Evolutionary conservation across 2,797 vertebrate genomes (phyloP).

Genomic region (Pseudochaenichthys georgianus): DNA sequence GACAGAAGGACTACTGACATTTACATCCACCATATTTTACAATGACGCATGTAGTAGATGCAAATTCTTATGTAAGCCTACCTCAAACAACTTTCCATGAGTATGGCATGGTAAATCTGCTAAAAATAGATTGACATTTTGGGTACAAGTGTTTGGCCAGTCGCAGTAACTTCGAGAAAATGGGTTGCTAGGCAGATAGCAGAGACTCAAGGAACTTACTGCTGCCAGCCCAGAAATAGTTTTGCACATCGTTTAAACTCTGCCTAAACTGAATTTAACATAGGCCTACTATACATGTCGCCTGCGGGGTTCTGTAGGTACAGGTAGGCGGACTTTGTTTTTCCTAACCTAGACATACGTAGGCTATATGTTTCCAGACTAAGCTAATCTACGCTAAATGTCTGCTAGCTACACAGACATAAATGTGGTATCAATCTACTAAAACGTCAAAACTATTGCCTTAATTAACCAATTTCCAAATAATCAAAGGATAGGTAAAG

Average conservation of each 20-base stretch:
- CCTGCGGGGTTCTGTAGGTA: background rate
- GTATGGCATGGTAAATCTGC: constrained; percentile 16
- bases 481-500: constrained; percentile 22
- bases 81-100: constrained; percentile 40
- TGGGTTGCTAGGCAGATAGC: background rate
- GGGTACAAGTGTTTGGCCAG: background rate
- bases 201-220: background rate
- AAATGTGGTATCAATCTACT: background rate
- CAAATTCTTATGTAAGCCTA: constrained; percentile 49
- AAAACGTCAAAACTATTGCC: constrained; percentile 31
- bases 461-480: constrained; percentile 4
- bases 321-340: background rate
- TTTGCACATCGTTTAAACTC: background rate
- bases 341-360: background rate
- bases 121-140: constrained; percentile 44
- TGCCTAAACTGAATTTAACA: background rate
- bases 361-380: background rate
- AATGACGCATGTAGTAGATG: constrained; percentile 12
- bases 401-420: constrained; percentile 8
- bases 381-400: background rate
- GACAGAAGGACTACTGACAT: constrained; percentile 15
- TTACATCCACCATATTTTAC: constrained; percentile 15
- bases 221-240: background rate
- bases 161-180: background rate
- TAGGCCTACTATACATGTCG: too few species aligned